Percentiles rank a stretch among this genome's conserved stretches.
Conservation (phyloP, 2,797 vertebrate species). For the Prunella strophiata region DNA sequence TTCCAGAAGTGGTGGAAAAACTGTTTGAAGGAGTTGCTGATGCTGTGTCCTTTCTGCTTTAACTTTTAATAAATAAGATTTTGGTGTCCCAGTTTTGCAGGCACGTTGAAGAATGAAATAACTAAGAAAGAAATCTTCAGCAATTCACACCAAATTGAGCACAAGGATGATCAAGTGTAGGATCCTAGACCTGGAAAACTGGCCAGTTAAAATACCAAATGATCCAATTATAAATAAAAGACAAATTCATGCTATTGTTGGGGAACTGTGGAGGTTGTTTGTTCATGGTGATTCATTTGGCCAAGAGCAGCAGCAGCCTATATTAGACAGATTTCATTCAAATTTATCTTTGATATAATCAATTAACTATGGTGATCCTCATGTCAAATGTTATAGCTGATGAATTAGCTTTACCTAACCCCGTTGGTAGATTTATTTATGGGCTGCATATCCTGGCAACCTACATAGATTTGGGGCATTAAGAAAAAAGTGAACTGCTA, state of each 20-base stretch:
- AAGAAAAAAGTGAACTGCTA: background rate
- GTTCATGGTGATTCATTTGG: background rate
- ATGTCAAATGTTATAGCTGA: background rate
- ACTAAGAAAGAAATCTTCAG: background rate
- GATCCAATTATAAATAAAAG: background rate
- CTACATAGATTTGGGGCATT: background rate
- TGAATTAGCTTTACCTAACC: background rate
- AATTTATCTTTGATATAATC: background rate
- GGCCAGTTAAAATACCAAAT: background rate
- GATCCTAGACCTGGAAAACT: background rate
- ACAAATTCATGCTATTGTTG: background rate
- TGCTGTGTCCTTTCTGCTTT: background rate
- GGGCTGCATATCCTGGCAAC: background rate
- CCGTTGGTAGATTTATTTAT: background rate
- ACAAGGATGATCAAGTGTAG: background rate
- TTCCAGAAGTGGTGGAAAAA: background rate
- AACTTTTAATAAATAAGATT: background rate
- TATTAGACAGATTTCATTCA: background rate
- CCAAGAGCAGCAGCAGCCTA: background rate
- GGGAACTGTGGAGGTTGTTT: background rate
- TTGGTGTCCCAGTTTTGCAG: background rate
- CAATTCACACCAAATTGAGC: background rate
- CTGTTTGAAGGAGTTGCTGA: background rate
- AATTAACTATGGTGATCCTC: background rate
- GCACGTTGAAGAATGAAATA: background rate